Evolutionary conservation across 1,140 invertebrate species (phyloP).

Genomic region (Phocides pigmalion): DNA sequence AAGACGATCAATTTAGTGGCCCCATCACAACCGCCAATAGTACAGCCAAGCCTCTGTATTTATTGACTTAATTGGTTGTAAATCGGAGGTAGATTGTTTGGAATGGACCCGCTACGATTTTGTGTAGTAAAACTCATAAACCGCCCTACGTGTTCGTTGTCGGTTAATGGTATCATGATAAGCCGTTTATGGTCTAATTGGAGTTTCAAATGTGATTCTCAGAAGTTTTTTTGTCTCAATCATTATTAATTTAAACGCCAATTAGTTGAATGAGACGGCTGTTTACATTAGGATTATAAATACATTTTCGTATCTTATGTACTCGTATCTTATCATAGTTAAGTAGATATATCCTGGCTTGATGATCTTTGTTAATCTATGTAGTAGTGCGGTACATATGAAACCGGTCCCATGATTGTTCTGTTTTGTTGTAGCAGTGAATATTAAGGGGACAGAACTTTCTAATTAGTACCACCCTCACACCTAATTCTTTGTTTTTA

Average conservation of each 20-base stretch:
- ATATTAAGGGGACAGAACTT: no score
- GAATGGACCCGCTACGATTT: constrained; percentile 71
- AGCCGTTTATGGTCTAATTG: constrained; percentile 77
- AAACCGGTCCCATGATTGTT: no score
- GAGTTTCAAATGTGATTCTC: constrained; percentile 62
- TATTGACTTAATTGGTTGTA: constrained; percentile 79
- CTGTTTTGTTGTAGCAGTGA: no score
- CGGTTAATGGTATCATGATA: constrained; percentile 75
- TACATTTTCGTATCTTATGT: background rate
- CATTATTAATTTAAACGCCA: constrained; percentile 75
- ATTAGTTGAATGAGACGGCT: constrained; percentile 54
- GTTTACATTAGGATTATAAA: constrained; percentile 9
- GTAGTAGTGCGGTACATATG: no score
- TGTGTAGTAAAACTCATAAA: constrained; percentile 80
- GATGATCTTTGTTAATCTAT: no score
- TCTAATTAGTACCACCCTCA: no score
- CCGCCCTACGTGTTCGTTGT: constrained; percentile 69
- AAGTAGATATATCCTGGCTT: no score
- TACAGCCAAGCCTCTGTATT: constrained; percentile 60
- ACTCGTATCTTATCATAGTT: no score
- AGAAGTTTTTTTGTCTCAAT: constrained; percentile 61
- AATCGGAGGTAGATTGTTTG: constrained; percentile 69
- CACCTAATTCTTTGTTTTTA: no score
- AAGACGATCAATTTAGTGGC: constrained; percentile 34
- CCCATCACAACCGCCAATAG: constrained; percentile 41